These are phyloP conservation scores for Haemorhous mexicanus DNA, from an alignment of 2,113 vertebrate species.

Conservation along the genomic window DNA sequence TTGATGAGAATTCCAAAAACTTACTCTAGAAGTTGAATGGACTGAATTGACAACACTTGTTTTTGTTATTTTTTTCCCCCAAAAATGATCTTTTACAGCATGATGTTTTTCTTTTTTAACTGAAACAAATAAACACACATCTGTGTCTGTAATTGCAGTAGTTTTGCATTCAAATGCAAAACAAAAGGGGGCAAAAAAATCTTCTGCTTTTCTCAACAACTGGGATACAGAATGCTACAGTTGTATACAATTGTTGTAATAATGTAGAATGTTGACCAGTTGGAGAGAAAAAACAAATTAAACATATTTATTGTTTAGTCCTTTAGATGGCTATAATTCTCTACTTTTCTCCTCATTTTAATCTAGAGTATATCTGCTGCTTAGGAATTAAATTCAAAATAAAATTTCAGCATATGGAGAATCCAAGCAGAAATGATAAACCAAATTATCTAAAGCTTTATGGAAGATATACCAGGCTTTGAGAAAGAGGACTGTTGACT, in stretches of 20 bases:
- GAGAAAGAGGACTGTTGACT: not conserved
- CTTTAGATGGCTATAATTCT: not conserved
- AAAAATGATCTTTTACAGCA: not conserved
- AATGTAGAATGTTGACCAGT: not conserved
- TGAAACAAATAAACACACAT: not conserved
- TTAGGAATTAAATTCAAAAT: not conserved
- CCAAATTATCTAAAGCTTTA: not conserved
- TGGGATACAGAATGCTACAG: not conserved
- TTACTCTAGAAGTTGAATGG: not conserved
- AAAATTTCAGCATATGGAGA: not conserved
- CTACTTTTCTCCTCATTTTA: not conserved
- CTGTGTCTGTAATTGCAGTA: not conserved
- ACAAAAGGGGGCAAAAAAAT: not conserved
- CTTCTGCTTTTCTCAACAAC: not conserved
- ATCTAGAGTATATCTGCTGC: not conserved
- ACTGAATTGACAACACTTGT: not conserved
- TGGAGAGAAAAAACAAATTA: not conserved
- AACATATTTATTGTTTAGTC: not conserved
- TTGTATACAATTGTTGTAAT: not conserved
- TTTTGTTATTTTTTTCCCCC: not conserved
- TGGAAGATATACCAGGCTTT: not conserved
- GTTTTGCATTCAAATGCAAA: not conserved
- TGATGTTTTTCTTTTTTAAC: not conserved
- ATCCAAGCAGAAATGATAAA: not conserved
- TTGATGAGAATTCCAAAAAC: not conserved